Evolutionary conservation across 2,797 vertebrate species (phyloP).

Genomic region (Mus minutoides): DNA sequence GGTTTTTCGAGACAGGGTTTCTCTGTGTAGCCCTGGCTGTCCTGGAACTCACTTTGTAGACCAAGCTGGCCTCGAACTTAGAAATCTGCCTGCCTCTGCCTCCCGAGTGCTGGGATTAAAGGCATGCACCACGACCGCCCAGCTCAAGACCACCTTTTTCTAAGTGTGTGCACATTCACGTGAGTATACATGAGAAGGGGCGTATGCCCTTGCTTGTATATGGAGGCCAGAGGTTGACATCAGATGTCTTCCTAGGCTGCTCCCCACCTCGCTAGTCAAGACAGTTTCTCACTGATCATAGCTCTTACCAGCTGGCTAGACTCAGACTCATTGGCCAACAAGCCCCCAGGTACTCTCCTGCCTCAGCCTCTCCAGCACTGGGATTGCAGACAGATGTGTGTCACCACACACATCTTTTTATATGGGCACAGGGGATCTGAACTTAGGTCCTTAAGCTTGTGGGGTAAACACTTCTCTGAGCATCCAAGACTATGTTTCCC

Average conservation of each 20-base stretch:
- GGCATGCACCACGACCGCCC: too few species aligned
- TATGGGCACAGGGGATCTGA: neutral
- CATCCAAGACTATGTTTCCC: neutral
- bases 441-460: neutral
- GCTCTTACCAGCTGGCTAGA: neutral
- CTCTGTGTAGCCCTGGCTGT: too few species aligned
- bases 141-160: neutral
- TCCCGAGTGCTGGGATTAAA: too few species aligned
- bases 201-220: neutral
- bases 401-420: neutral
- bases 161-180: neutral
- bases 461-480: neutral
- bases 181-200: neutral
- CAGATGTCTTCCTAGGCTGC: neutral
- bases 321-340: neutral
- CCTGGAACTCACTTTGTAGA: too few species aligned
- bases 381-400: neutral
- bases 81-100: too few species aligned
- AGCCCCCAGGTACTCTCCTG: neutral
- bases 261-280: neutral
- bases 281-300: neutral
- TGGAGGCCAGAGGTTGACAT: neutral
- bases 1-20: too few species aligned
- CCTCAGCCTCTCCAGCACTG: too few species aligned
- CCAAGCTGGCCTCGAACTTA: too few species aligned